Evolutionary conservation across 2,797 vertebrate species (phyloP).

Genomic region (Graptemys geographica): DNA sequence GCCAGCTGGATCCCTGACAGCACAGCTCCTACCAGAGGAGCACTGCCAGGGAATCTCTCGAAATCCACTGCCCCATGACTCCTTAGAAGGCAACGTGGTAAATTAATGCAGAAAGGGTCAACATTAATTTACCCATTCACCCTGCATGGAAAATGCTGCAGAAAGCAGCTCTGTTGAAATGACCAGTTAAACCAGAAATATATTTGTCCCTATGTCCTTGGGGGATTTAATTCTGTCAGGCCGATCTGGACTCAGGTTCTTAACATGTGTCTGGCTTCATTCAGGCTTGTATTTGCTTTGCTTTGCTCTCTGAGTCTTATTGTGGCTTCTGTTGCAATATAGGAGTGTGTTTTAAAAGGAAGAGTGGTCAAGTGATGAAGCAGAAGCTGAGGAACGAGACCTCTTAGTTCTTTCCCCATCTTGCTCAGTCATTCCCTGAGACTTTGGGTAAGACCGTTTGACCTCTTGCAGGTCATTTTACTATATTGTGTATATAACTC

Average conservation of each 20-base stretch:
- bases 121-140: background rate
- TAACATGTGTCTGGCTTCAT: background rate
- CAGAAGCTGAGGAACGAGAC: background rate
- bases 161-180: background rate
- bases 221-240: background rate
- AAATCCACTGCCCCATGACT: background rate
- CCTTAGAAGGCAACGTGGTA: background rate
- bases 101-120: background rate
- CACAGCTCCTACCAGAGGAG: background rate
- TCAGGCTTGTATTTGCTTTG: background rate
- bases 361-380: background rate
- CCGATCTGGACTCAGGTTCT: background rate
- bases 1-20: background rate
- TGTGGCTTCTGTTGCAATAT: background rate
- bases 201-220: background rate
- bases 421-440: too few relatives aligned
- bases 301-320: background rate
- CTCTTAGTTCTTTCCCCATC: background rate
- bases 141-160: background rate
- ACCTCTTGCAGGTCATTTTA: too few relatives aligned
- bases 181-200: background rate
- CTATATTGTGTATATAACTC: too few relatives aligned
- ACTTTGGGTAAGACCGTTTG: too few relatives aligned
- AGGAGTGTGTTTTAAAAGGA: background rate
- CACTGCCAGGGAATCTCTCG: background rate